Percentiles rank a stretch among this genome's conserved stretches.
Conservation (phyloP, 2,797 vertebrate species). For the Menidia menidia region DNA sequence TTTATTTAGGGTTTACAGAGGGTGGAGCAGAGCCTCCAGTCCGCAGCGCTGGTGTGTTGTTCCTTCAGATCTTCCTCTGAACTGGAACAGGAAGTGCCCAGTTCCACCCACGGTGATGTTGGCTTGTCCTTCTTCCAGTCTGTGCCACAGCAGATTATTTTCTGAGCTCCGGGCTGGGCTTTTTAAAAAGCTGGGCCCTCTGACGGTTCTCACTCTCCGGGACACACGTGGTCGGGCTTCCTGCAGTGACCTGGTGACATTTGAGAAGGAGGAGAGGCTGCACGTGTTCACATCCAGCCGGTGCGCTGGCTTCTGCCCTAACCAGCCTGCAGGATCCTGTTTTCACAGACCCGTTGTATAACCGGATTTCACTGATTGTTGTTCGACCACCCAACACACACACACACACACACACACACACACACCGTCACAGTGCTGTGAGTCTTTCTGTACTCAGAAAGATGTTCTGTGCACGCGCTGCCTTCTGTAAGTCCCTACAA, state of each 20-base stretch:
- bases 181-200: no score
- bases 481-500: no score
- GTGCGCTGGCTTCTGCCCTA: no score
- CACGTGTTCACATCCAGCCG: background rate
- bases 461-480: no score
- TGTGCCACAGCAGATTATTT: slow-evolving; percentile 29
- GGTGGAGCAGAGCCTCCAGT: slow-evolving; percentile 45
- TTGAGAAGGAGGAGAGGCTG: slow-evolving; percentile 16
- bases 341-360: no score
- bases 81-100: slow-evolving; percentile 54
- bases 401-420: no score
- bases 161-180: no score
- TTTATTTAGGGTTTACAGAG: slow-evolving; percentile 38
- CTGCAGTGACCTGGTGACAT: slow-evolving; percentile 36
- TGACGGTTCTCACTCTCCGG: no score
- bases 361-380: no score
- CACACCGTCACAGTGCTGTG: background rate
- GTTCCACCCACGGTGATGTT: slow-evolving; percentile 48
- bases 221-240: slow-evolving; percentile 31
- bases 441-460: no score
- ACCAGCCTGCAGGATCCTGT: no score
- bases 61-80: slow-evolving; percentile 44
- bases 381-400: no score
- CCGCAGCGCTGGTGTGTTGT: slow-evolving; percentile 33
- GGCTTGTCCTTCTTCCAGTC: slow-evolving; percentile 39